phyloP scores from a whole-genome alignment of 2,797 vertebrate genomes.

The Delichon dasypus region DNA sequence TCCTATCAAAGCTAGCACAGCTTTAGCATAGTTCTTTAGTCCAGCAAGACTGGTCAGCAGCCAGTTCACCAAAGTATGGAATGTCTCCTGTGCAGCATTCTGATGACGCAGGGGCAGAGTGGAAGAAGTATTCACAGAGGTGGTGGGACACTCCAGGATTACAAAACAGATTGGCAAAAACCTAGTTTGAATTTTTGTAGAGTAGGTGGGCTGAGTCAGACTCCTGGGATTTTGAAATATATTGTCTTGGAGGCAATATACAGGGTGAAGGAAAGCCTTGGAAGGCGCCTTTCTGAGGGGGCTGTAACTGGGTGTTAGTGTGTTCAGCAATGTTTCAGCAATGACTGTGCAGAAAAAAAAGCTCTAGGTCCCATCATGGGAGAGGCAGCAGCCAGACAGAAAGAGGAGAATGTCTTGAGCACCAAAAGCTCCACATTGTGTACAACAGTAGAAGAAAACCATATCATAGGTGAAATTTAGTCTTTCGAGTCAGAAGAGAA shows the following conservation, averaged over 20 bases:
- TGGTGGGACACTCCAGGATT: not conserved
- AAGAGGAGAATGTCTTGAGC: not conserved
- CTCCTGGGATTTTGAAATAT: not conserved
- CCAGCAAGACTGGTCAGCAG: not conserved
- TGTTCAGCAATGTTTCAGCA: not conserved
- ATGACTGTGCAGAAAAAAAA: not conserved
- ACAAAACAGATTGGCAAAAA: not conserved
- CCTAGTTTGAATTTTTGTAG: not conserved
- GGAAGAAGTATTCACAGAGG: not conserved
- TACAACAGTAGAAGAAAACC: not conserved
- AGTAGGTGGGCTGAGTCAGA: not conserved
- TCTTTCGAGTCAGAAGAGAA: not conserved
- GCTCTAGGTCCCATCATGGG: not conserved
- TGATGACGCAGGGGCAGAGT: not conserved
- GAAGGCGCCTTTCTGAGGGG: not conserved
- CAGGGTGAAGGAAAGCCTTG: not conserved
- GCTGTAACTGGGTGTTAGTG: rapidly evolving
- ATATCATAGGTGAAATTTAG: not conserved
- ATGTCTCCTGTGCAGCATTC: not conserved
- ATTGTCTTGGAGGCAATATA: not conserved
- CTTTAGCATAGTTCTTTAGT: not conserved
- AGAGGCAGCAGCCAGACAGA: not conserved
- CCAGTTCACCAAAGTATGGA: not conserved
- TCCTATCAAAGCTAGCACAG: not conserved
- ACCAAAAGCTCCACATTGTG: not conserved